phyloP scores from a whole-genome alignment of 2,113 vertebrate genomes.

The Strigops habroptila region DNA sequence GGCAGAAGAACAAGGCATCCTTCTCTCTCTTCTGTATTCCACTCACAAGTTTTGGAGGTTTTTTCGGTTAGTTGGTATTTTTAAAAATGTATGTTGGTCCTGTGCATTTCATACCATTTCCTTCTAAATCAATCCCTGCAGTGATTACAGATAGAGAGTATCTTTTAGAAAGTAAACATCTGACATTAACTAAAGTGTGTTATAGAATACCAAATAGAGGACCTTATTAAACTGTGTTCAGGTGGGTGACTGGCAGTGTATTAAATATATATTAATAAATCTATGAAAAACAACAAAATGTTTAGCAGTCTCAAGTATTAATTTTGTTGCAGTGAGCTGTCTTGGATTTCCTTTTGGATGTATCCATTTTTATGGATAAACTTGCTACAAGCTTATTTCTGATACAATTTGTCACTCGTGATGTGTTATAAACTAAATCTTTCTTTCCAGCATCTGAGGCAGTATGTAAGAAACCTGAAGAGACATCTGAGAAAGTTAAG shows the following conservation, averaged over 20 bases:
- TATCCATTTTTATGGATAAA: background rate
- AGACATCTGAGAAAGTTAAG: slow-evolving; percentile 71
- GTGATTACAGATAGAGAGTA: background rate
- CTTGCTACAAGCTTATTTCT: background rate
- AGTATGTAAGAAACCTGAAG: slow-evolving; percentile 16
- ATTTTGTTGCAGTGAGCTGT: background rate
- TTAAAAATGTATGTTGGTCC: background rate
- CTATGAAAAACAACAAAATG: background rate
- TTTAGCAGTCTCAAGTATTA: background rate
- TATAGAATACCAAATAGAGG: background rate
- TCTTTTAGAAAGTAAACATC: background rate
- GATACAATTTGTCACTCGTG: background rate
- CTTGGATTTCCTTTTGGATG: background rate
- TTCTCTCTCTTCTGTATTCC: background rate
- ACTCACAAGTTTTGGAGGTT: background rate
- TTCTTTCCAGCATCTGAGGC: slow-evolving; percentile 49
- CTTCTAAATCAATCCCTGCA: background rate
- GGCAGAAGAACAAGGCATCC: background rate
- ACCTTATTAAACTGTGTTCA: background rate
- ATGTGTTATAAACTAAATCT: background rate
- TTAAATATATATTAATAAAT: background rate
- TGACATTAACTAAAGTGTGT: background rate
- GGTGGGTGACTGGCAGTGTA: background rate
- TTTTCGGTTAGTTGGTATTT: background rate
- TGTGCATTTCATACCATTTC: background rate